Evolutionary conservation across 2,113 vertebrate genomes (phyloP).

Genomic region (Oryzias celebensis): DNA sequence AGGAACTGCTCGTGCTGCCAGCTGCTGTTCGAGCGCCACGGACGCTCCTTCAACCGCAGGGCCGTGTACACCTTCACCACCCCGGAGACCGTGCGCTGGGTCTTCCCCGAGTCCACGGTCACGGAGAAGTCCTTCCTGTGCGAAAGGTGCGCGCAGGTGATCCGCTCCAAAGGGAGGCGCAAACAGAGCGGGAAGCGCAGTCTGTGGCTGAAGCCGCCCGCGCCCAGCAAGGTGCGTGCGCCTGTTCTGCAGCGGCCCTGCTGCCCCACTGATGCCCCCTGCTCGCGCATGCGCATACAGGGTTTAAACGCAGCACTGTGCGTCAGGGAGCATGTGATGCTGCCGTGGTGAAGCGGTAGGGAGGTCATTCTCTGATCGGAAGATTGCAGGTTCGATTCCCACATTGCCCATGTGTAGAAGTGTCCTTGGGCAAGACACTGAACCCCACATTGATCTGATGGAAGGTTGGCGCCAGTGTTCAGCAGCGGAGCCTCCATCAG

Average conservation of each 20-base stretch:
- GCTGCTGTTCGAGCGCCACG: conserved; percentile 55
- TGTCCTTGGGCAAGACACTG: too few species aligned
- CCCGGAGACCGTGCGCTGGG: conserved; percentile 57
- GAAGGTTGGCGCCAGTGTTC: too few species aligned
- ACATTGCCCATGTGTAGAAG: too few species aligned
- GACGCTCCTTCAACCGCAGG: conserved; percentile 65
- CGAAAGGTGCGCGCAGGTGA: conserved; percentile 61
- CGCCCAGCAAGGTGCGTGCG: conserved; percentile 33
- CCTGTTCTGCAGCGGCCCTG: background rate
- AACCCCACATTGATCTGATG: too few species aligned
- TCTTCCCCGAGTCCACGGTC: conserved; percentile 43
- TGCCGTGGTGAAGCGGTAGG: too few species aligned
- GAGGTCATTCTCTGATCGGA: too few species aligned
- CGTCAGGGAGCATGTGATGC: too few species aligned
- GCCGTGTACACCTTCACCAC: conserved; percentile 67
- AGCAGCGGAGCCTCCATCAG: too few species aligned
- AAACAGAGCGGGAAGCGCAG: conserved; percentile 40
- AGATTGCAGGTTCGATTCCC: too few species aligned
- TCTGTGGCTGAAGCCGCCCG: conserved; percentile 54
- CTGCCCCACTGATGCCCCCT: too few species aligned
- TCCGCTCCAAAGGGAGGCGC: conserved; percentile 48
- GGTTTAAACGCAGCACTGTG: too few species aligned
- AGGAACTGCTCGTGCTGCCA: conserved; percentile 48
- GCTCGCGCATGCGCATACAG: too few species aligned
- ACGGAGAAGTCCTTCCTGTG: conserved; percentile 60